These are phyloP conservation scores for Nudaria mundana DNA, from an alignment of 2,888 invertebrate species.

Conservation along the genomic window DNA sequence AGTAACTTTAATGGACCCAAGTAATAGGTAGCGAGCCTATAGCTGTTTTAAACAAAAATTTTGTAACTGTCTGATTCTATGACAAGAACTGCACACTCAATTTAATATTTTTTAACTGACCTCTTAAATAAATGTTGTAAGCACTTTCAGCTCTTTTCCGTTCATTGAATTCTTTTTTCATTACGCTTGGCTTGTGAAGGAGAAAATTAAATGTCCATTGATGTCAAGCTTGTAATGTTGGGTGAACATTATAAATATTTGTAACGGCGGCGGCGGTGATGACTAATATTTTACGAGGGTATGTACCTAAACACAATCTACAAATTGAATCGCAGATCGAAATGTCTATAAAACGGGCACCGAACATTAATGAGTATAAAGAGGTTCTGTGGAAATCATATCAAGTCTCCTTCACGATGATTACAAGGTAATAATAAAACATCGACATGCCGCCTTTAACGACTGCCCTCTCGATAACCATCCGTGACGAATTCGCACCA, in stretches of 20 bases:
- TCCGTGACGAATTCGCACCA: slow-evolving; percentile 79
- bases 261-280: not conserved
- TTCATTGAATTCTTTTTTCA: slow-evolving; percentile 6
- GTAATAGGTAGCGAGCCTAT: too few relatives aligned
- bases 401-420: slow-evolving; percentile 47
- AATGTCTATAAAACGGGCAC: not conserved
- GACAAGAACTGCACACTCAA: too few relatives aligned
- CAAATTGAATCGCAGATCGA: not conserved
- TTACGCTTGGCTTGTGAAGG: slow-evolving; percentile 12
- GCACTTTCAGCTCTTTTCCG: slow-evolving; percentile 7
- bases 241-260: slow-evolving; percentile 6
- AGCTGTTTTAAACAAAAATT: too few relatives aligned
- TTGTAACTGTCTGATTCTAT: too few relatives aligned
- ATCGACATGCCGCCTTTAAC: slow-evolving; percentile 74
- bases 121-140: slow-evolving; percentile 6
- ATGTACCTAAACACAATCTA: too few relatives aligned
- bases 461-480: slow-evolving; percentile 75
- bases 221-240: slow-evolving; percentile 5
- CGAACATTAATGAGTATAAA: slow-evolving; percentile 45
- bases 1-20: too few relatives aligned
- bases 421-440: slow-evolving; percentile 72
- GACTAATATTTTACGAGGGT: too few relatives aligned
- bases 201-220: slow-evolving; percentile 13
- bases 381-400: slow-evolving; percentile 58
- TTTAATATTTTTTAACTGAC: too few relatives aligned